These are phyloP conservation scores for Himalopsyche phryganea DNA, from an alignment of 1,140 invertebrate species.

Conservation along the genomic window DNA sequence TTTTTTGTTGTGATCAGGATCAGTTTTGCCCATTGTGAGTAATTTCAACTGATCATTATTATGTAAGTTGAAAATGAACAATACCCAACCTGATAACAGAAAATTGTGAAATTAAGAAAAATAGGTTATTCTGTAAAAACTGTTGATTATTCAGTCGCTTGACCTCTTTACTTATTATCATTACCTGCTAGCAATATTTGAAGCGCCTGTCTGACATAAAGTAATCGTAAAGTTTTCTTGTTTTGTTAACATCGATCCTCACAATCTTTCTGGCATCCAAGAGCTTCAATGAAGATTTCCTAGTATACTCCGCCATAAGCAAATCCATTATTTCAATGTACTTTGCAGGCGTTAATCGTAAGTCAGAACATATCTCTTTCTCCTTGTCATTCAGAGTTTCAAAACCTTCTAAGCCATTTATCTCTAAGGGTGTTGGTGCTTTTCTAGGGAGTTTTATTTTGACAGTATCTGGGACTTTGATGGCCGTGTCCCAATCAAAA, in stretches of 20 bases:
- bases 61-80: too few species aligned
- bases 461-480: slow-evolving; percentile 26
- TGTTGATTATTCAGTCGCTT: too few species aligned
- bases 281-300: slow-evolving; percentile 66
- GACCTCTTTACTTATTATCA: too few species aligned
- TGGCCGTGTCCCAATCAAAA: slow-evolving; percentile 42
- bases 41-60: too few species aligned
- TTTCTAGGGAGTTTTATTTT: slow-evolving; percentile 36
- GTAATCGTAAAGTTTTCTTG: slow-evolving; percentile 84
- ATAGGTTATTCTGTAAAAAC: too few species aligned
- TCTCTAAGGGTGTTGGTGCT: slow-evolving; percentile 65
- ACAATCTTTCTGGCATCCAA: slow-evolving; percentile 76
- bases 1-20: too few species aligned
- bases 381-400: slow-evolving; percentile 71
- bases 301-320: slow-evolving; percentile 72
- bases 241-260: slow-evolving; percentile 94
- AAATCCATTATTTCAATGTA: slow-evolving; percentile 75
- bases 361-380: slow-evolving; percentile 69
- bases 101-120: too few species aligned
- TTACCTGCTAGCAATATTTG: too few species aligned
- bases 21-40: too few species aligned
- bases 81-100: too few species aligned
- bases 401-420: slow-evolving; percentile 74
- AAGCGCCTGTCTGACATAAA: slow-evolving; percentile 55
- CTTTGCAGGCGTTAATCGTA: slow-evolving; percentile 69